Base-by-base conservation (phyloP, 2,888 invertebrate genomes). In the Callimorpha dominula region DNA sequence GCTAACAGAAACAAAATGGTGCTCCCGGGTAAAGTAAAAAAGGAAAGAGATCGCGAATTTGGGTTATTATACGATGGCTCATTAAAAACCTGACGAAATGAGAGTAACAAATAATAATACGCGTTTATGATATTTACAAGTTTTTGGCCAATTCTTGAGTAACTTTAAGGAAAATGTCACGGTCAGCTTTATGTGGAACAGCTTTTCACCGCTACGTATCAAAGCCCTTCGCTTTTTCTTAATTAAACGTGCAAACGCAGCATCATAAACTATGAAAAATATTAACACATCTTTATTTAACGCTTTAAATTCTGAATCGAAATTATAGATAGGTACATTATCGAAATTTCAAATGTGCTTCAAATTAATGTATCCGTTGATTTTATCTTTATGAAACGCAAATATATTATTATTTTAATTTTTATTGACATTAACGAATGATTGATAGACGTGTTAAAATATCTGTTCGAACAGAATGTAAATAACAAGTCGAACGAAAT, bases 111-210 rank as follows among this genome's bases (percentile, higher is more conserved):
- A 88, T 90, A 75, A 73, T 81, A 78, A 80, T 75, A 74, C 72
- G 70, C 87, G 82, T 87, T 89, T 90, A 90, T 91, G 89, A 90
- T 89, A 88, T 90, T 68, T 90, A 87, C 88, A 86, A 86, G 87
- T 90, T 91, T 89, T 87, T 83, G 85, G 85, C 83, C 81, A 81
- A 87, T 85, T 73, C 83, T 94, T 91, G 86, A 88, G 91, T 57
- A 89, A 92, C 90, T 81, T 71, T 78, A 81, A 77, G 79, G 86
- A 83, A 92, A 94, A 94, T 93, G 94, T 94, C 95, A 95, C 81
- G 95, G 95, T 78, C 93, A 85, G 86, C 81, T 88, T 89, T 89
- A 60, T 90, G 86, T 88, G 87, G 88, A 91, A 91, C 90, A 90
- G 90, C 86, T 87, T 90, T 89, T 76, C 64, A 72, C 68, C 68